Conservation (phyloP, 2,113 vertebrate species). For the Spheniscus mendiculus region DNA sequence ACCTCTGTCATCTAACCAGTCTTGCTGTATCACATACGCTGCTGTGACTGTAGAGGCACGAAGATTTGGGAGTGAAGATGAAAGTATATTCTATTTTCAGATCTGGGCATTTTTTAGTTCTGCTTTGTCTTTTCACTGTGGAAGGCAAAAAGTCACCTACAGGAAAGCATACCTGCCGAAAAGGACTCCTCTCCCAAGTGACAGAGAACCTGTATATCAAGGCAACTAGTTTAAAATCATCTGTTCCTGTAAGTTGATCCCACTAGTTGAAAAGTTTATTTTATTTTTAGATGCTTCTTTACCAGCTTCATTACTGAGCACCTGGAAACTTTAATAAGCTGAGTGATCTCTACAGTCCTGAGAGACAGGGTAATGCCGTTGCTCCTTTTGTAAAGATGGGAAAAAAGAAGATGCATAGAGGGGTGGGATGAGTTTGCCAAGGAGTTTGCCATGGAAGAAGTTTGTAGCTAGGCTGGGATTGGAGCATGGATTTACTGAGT, state of each 20-base stretch:
- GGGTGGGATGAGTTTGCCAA: background rate
- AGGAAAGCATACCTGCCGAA: constrained; percentile 35
- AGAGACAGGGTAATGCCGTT: background rate
- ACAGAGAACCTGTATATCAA: constrained; percentile 63
- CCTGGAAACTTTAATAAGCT: background rate
- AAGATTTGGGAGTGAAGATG: constrained; percentile 29
- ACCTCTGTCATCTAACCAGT: constrained; percentile 47
- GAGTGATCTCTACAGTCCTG: background rate
- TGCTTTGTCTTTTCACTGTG: constrained; percentile 50
- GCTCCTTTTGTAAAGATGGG: background rate
- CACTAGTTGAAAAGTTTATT: background rate
- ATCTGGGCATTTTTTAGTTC: constrained; percentile 48
- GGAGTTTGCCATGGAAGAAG: background rate
- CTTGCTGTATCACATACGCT: background rate
- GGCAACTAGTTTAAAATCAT: constrained; percentile 61
- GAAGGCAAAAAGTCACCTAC: constrained; percentile 38
- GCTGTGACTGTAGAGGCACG: background rate
- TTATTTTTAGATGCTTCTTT: background rate
- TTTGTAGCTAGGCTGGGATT: background rate
- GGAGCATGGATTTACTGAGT: background rate
- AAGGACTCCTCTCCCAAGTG: constrained; percentile 55
- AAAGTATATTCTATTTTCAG: constrained; percentile 47
- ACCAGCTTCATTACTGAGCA: background rate
- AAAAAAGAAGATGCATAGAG: background rate
- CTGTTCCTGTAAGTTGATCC: constrained; percentile 70